Conservation (phyloP, 2,888 invertebrate species). For the Creontiades dilutus region DNA sequence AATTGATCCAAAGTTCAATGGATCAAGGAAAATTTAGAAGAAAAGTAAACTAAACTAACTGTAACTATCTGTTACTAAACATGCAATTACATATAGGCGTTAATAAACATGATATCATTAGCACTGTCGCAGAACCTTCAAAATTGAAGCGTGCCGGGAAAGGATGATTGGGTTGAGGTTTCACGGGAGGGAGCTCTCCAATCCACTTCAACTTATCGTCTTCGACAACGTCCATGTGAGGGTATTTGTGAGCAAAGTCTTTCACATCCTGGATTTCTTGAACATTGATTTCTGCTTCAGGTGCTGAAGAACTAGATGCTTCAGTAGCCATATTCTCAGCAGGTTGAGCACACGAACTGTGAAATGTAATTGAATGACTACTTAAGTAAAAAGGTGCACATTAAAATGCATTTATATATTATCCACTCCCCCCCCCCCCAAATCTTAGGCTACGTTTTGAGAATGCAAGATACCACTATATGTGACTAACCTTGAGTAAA, state of each 20-base stretch:
- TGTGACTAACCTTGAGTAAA: too few relatives aligned
- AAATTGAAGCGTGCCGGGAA: slow-evolving; percentile 93
- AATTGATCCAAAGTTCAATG: too few relatives aligned
- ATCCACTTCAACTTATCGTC: slow-evolving; percentile 94
- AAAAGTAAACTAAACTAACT: too few relatives aligned
- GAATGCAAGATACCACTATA: too few relatives aligned
- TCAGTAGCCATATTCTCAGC: background rate
- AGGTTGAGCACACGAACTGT: background rate
- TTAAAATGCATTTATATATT: too few relatives aligned
- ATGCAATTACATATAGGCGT: background rate
- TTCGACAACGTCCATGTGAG: slow-evolving; percentile 92
- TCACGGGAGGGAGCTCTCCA: slow-evolving; percentile 82
- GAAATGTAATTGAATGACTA: background rate
- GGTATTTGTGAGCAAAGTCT: slow-evolving; percentile 85
- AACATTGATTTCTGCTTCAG: slow-evolving; percentile 29
- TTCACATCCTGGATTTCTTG: slow-evolving; percentile 72
- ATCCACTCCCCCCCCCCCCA: too few relatives aligned
- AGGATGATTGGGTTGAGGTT: slow-evolving; percentile 80
- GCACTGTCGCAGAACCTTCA: slow-evolving; percentile 80
- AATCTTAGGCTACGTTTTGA: too few relatives aligned
- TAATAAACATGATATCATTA: background rate
- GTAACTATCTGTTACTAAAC: too few relatives aligned
- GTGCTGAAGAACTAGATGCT: background rate
- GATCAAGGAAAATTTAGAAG: too few relatives aligned
- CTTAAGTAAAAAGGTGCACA: too few relatives aligned